Conservation (phyloP, 35 echinoderm and acorn worm species). For the Anneissia japonica region DNA sequence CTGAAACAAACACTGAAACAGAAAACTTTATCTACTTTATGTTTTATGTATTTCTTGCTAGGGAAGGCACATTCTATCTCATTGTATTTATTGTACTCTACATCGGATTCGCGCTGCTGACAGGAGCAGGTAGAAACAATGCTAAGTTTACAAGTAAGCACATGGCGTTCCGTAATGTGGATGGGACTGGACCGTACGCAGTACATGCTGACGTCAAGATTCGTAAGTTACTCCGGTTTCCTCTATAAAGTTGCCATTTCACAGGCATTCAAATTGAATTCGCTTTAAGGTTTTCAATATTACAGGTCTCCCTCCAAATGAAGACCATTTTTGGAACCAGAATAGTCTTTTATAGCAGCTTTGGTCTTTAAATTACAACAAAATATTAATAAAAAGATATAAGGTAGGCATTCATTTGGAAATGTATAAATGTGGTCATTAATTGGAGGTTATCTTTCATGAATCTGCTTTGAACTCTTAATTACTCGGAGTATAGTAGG, state of each 20-base stretch:
- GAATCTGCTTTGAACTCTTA: too few relatives aligned
- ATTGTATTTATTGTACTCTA: slow-evolving; percentile 55
- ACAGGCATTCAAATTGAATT: too few relatives aligned
- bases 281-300: too few relatives aligned
- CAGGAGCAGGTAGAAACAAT: slow-evolving; percentile 32
- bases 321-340: not conserved
- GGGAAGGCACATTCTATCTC: slow-evolving; percentile 53
- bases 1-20: too few relatives aligned
- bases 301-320: not conserved
- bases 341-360: not conserved
- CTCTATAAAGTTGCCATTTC: not conserved
- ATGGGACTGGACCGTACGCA: slow-evolving; percentile 70
- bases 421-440: too few relatives aligned
- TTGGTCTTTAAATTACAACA: not conserved
- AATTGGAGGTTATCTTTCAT: too few relatives aligned
- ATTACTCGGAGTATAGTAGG: too few relatives aligned
- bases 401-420: too few relatives aligned
- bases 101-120: slow-evolving; percentile 50
- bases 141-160: slow-evolving; percentile 43
- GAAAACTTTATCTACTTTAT: too few relatives aligned
- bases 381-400: not conserved
- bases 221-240: slow-evolving; percentile 51
- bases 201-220: slow-evolving; percentile 94
- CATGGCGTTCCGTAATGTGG: slow-evolving; percentile 75
- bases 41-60: slow-evolving; percentile 19